These are phyloP conservation scores for Chiridota heheva DNA, from an alignment of 35 echinoderm and acorn worm species.

Conservation along the genomic window DNA sequence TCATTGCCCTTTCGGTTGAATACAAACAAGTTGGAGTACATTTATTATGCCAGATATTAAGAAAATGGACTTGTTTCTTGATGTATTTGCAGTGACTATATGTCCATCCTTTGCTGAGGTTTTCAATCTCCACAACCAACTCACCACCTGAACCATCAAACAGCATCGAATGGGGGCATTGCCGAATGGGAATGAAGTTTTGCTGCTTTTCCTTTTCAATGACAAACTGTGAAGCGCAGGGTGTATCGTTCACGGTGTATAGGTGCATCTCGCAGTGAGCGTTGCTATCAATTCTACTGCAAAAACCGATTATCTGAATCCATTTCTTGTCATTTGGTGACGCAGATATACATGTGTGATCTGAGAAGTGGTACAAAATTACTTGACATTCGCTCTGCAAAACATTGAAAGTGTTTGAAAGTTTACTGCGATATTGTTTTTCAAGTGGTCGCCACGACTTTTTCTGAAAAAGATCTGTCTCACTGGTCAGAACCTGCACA, in stretches of 20 bases:
- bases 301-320: constrained; percentile 85
- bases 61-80: constrained; percentile 23
- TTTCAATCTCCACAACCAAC: constrained; percentile 51
- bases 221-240: constrained; percentile 93
- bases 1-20: constrained; percentile 62
- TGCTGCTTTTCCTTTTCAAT: constrained; percentile 69
- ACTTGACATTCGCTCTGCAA: constrained; percentile 76
- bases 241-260: constrained; percentile 91
- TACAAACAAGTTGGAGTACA: constrained; percentile 61
- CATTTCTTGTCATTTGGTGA: constrained; percentile 63
- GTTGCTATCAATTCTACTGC: constrained; percentile 36
- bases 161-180: constrained; percentile 28
- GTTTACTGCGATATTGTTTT: not conserved
- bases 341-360: constrained; percentile 82
- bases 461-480: constrained; percentile 71
- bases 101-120: constrained; percentile 80
- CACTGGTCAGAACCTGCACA: constrained; percentile 67
- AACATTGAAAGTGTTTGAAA: constrained; percentile 31
- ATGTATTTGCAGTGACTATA: not conserved
- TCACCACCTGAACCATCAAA: constrained; percentile 26
- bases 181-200: constrained; percentile 37
- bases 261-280: constrained; percentile 71
- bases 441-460: constrained; percentile 57
- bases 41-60: constrained; percentile 79
- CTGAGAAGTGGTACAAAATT: constrained; percentile 75